Evolutionary conservation across 2,113 vertebrate genomes (phyloP).

Genomic region (Perca schrenkii): DNA sequence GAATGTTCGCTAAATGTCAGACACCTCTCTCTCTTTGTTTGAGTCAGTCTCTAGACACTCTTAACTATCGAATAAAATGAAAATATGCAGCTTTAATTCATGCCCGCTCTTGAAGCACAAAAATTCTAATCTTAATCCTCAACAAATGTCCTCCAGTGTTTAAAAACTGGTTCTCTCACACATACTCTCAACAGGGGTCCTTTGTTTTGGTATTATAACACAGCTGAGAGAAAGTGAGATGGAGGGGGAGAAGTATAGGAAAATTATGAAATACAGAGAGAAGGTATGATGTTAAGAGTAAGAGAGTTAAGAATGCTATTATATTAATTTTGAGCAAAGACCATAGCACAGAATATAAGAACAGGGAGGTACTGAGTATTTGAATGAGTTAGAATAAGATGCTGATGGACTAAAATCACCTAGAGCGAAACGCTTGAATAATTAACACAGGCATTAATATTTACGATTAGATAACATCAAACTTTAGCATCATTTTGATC

Average conservation of each 20-base stretch:
- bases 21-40: background rate
- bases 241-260: slow-evolving; percentile 8
- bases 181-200: slow-evolving; percentile 1
- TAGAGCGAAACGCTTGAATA: background rate
- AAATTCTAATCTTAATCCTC: background rate
- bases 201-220: slow-evolving; percentile 41
- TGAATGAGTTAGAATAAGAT: background rate
- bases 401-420: background rate
- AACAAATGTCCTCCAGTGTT: background rate
- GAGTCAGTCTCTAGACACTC: background rate
- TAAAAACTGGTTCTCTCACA: background rate
- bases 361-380: background rate
- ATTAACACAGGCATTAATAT: background rate
- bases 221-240: slow-evolving; percentile 16
- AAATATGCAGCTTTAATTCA: background rate
- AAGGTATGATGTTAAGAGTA: background rate
- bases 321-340: background rate
- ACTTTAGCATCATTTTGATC: background rate
- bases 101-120: background rate
- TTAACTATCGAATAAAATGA: background rate
- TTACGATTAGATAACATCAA: background rate
- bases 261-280: slow-evolving; percentile 27
- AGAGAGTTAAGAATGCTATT: background rate
- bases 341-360: background rate
- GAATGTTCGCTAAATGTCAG: background rate